Evolutionary conservation across 2,113 vertebrate species (phyloP).

Genomic region (Notiomystis cincta): DNA sequence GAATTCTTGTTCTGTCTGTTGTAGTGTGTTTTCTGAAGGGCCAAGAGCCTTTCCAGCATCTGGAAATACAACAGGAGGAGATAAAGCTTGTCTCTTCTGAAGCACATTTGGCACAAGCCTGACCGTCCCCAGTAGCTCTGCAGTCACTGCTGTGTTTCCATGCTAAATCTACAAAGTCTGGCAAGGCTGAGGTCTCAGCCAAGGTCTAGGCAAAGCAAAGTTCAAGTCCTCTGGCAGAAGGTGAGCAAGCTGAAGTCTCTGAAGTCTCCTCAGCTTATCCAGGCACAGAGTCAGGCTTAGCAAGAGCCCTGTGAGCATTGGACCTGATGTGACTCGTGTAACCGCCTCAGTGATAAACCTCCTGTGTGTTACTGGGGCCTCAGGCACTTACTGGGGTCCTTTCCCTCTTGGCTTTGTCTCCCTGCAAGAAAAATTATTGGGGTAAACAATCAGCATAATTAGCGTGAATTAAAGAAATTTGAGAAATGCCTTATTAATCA

Average conservation of each 20-base stretch:
- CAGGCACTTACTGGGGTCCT: background rate
- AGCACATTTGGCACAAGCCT: background rate
- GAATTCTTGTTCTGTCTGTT: background rate
- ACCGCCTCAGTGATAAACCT: background rate
- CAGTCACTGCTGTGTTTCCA: background rate
- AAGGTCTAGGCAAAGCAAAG: background rate
- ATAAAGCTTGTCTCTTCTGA: background rate
- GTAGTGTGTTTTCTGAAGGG: background rate
- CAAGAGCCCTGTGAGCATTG: background rate
- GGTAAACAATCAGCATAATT: slow-evolving; percentile 21
- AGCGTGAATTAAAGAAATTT: slow-evolving; percentile 12
- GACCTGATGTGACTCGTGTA: background rate
- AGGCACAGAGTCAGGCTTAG: background rate
- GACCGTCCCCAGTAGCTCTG: background rate
- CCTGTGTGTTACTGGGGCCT: background rate
- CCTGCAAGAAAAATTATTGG: slow-evolving; percentile 6
- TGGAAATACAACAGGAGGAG: background rate
- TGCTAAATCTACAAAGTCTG: background rate
- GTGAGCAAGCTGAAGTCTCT: background rate
- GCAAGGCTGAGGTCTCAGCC: background rate
- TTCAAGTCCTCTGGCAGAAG: background rate
- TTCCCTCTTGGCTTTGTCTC: background rate
- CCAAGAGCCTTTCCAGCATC: background rate
- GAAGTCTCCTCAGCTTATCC: background rate
- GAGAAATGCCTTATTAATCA: slow-evolving; percentile 27